These are phyloP conservation scores for Drosophila borborema DNA, from an alignment of 2,888 invertebrate species.

Conservation along the genomic window DNA sequence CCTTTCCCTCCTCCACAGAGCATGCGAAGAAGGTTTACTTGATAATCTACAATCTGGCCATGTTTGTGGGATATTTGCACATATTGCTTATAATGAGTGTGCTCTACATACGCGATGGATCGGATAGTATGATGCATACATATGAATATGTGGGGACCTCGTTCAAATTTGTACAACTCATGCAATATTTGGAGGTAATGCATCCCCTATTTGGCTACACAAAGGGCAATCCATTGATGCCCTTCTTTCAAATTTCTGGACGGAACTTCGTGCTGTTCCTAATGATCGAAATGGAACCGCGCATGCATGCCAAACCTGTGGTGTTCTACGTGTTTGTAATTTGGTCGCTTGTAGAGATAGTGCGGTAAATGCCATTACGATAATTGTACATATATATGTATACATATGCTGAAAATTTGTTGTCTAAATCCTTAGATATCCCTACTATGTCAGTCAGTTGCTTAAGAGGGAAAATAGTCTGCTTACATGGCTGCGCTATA, in stretches of 20 bases:
- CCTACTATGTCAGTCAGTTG: constrained; percentile 94
- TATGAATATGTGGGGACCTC: constrained; percentile 91
- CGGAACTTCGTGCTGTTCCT: constrained; percentile 92
- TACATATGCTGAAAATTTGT: neutral
- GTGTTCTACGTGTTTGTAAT: constrained; percentile 94
- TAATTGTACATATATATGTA: neutral
- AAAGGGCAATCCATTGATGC: constrained; percentile 90
- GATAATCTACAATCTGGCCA: constrained; percentile 94
- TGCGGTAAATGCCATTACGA: constrained; percentile 87
- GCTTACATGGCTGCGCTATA: constrained; percentile 96
- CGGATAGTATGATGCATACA: constrained; percentile 89
- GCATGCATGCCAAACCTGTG: constrained; percentile 94
- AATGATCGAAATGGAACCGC: constrained; percentile 93
- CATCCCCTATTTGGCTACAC: constrained; percentile 96
- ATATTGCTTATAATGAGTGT: constrained; percentile 90
- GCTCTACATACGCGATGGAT: constrained; percentile 91
- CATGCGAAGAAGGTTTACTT: constrained; percentile 93
- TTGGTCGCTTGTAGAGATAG: constrained; percentile 93
- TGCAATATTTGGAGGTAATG: constrained; percentile 94
- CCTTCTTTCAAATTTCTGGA: constrained; percentile 92
- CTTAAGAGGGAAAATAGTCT: constrained; percentile 90
- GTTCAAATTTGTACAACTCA: constrained; percentile 92
- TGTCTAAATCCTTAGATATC: constrained; percentile 88
- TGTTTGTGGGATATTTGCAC: constrained; percentile 94
- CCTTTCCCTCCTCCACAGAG: constrained; percentile 86